Percentiles rank a stretch among this genome's conserved stretches.
phyloP scores from a whole-genome alignment of 2,113 vertebrate species.

The Amphilophus citrinellus region DNA sequence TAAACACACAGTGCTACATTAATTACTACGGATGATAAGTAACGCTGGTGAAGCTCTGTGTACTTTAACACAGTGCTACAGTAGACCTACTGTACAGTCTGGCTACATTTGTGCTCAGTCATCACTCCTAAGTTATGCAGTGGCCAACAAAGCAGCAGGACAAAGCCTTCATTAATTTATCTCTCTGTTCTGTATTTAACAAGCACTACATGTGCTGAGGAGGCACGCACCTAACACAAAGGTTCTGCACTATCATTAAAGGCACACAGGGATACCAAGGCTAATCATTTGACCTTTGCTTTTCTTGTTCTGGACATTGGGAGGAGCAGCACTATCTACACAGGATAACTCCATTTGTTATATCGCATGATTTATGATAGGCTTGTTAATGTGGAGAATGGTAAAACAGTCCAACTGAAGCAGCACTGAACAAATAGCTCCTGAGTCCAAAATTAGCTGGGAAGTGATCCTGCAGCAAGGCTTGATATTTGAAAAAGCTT shows the following conservation, averaged over 20 bases:
- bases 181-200: slow-evolving; percentile 78
- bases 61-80: slow-evolving; percentile 23
- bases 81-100: slow-evolving; percentile 2
- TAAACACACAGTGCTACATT: slow-evolving; percentile 8
- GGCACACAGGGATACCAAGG: slow-evolving; percentile 71
- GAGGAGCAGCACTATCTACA: slow-evolving; percentile 67
- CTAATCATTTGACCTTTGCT: slow-evolving; percentile 83
- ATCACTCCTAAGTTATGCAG: slow-evolving; percentile 71
- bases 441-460: slow-evolving; percentile 67
- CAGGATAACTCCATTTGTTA: slow-evolving; percentile 78
- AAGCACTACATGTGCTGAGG: slow-evolving; percentile 80
- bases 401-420: slow-evolving; percentile 73
- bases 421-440: slow-evolving; percentile 72
- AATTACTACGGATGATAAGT: slow-evolving; percentile 20
- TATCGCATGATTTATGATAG: slow-evolving; percentile 79
- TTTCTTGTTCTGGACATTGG: slow-evolving; percentile 64
- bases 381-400: slow-evolving; percentile 72
- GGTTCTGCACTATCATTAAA: slow-evolving; percentile 80
- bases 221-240: slow-evolving; percentile 78
- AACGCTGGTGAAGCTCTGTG: slow-evolving; percentile 14
- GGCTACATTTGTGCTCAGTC: slow-evolving; percentile 70
- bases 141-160: slow-evolving; percentile 74
- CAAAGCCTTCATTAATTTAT: slow-evolving; percentile 79
- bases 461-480: slow-evolving; percentile 42
- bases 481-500: slow-evolving; percentile 54